Base-by-base conservation (phyloP, 2,113 vertebrate genomes). In the Myrmecophaga tridactyla region DNA sequence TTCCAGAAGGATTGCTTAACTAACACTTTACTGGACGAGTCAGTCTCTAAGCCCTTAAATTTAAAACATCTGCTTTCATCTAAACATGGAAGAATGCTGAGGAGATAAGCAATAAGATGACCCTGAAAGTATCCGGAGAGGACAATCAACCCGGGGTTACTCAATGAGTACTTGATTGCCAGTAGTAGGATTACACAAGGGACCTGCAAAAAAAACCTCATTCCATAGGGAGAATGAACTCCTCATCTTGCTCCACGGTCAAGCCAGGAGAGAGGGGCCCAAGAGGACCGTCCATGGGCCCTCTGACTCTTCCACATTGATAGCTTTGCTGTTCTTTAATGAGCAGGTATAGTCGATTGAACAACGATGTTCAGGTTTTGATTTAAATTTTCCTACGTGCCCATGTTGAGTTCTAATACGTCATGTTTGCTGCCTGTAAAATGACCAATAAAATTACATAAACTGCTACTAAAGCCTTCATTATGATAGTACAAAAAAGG, bases 331-430 rank as follows among this genome's bases (percentile, higher is more conserved):
- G 27, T 53, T 70, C 41, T 96, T 86, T 75, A 92, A 77, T 96
- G 85, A 92, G 89, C 34, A 94, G 41, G 36, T 17, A 62, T 48
- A 25, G 20, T 21, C 92, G 62, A 88, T 7, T 92, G 58, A 89
- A 88, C 60, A 96, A 77, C 77, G 53, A 81, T 34, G 0, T 48
- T 43, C 46, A 34, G 73, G 46, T n/a, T 73, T 80, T 48, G 4
- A 88, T 25, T 88, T 85, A 85, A 92, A 92, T 73, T 93, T 67
- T 41, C 58, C 39, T 84, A 31, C 81, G 34, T 62, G 92, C 3
- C 10, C 34, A 83, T 10, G 39, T 85, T 65, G 51, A 82, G 86
- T 63, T 89, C 51, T 86, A 83, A 76, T n/a, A 70, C 6, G 34
- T 48, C 78, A 92, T 86, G 0, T 46, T 63, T 43, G 69, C 65